phyloP scores from a whole-genome alignment of 2,888 invertebrate species.

The Quadriops clusia region DNA sequence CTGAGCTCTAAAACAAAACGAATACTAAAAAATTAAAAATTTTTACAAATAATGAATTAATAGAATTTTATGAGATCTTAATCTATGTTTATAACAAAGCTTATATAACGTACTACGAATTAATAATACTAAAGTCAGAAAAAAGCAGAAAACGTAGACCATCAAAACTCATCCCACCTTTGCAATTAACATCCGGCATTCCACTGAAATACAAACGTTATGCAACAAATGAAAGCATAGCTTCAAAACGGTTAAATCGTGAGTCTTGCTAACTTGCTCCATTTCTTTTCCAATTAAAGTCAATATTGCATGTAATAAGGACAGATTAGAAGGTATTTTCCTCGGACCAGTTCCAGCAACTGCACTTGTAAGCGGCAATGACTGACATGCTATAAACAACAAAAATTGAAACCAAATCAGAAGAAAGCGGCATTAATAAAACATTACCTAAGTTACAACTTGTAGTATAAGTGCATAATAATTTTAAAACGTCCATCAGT shows the following conservation, averaged over 20 bases:
- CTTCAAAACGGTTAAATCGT: conserved; percentile 35
- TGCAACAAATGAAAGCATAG: conserved; percentile 40
- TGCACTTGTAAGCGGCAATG: conserved; percentile 40
- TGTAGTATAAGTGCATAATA: conserved; percentile 51
- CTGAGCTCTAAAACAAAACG: conserved; percentile 34
- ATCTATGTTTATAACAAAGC: too few relatives aligned
- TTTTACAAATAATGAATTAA: conserved; percentile 1
- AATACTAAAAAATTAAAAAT: not conserved
- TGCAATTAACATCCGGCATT: conserved; percentile 47
- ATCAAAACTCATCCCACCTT: conserved; percentile 42
- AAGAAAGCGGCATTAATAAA: conserved; percentile 7
- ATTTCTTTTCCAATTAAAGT: conserved; percentile 40
- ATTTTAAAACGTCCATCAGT: conserved; percentile 42
- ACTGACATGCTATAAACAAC: conserved; percentile 37
- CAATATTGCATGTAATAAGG: conserved; percentile 42
- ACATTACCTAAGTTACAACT: conserved; percentile 47
- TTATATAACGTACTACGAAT: too few relatives aligned
- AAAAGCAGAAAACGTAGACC: conserved; percentile 1
- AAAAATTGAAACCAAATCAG: conserved; percentile 2
- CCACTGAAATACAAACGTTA: conserved; percentile 44
- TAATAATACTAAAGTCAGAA: too few relatives aligned
- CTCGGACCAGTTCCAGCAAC: conserved; percentile 40
- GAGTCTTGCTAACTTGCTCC: conserved; percentile 37
- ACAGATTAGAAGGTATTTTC: conserved; percentile 39
- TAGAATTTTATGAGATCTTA: not conserved